Base-by-base conservation (phyloP, 1,140 invertebrate species). In the Plectus sambesii region DNA sequence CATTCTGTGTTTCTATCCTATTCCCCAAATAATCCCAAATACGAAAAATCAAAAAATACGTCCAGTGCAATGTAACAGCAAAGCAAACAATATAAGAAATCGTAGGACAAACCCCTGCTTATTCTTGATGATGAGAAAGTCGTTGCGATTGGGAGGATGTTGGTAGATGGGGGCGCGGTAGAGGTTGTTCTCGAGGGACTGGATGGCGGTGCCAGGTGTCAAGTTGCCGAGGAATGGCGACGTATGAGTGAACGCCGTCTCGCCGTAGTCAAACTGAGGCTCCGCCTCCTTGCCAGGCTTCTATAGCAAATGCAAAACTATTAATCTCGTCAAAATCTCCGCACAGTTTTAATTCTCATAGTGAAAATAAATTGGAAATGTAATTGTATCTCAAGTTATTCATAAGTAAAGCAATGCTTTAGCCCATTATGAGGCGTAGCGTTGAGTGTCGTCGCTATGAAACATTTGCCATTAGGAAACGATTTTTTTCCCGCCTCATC, bases 111-210 rank as follows among this genome's bases (percentile, higher is more conserved):
- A 75, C 68, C 71, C 56, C 53, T 75, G 80, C 74, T 83, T 78
- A 0, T 85, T 90, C 51, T 90, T 77, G 58, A 99, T 93, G 17
- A 99, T 75, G 0, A 99, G 73, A 68, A 98, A 98, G 72, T 99
- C 93, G 0, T 81, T 82, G n/a, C 73, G 63, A 0, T 79, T 77
- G 41, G 84, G 72, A 20, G 78, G 78, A 61, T 99, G 94, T 49
- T 84, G 79, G 70, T 93, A 98, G 56, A 99, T 85, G 0, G 94
- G 89, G 0, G 90, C 85, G 49, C 87, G 73, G 63, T 88, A 99
- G 85, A 99, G 88, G 66, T 92, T 96, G 69, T 98, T 99, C 70
- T 99, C 94, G 4, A 98, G 73, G 0, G 90, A 52, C 61, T 88
- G 85, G 33, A 96, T 82, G 37, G 82, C 85, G 55, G 92, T 84